phyloP scores from a whole-genome alignment of 2,797 vertebrate genomes.

The Crenuchus spilurus region DNA sequence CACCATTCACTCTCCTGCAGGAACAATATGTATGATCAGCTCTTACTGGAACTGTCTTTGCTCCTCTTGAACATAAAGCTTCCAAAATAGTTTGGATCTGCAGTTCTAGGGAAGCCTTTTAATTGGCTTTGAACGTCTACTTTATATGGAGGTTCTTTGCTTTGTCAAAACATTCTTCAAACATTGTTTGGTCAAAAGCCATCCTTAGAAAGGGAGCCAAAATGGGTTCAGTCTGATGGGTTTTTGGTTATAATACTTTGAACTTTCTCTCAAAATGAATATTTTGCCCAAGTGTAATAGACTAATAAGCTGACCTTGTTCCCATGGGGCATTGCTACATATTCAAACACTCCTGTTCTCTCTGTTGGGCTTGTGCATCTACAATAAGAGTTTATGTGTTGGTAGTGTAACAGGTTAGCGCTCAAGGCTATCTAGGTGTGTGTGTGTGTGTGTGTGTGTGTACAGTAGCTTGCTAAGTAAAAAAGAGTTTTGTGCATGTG shows the following conservation, averaged over 20 bases:
- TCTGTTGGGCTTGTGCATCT: constrained; percentile 3
- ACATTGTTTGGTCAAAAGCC: too few species aligned
- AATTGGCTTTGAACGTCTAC: too few species aligned
- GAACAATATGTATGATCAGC: constrained; percentile 48
- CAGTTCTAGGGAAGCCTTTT: too few species aligned
- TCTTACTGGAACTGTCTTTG: background rate
- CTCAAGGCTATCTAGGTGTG: background rate
- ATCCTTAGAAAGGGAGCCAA: too few species aligned
- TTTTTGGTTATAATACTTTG: background rate
- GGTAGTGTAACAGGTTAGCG: constrained; percentile 14
- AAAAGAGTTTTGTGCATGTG: constrained; percentile 63
- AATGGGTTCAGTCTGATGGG: too few species aligned
- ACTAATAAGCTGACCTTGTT: background rate
- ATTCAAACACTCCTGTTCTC: background rate
- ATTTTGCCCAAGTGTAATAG: constrained; percentile 3
- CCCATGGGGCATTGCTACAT: constrained; percentile 2
- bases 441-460: constrained; percentile 9
- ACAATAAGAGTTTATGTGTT: background rate
- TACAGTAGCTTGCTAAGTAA: constrained; percentile 34
- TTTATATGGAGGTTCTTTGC: too few species aligned
- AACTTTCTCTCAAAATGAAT: constrained; percentile 20
- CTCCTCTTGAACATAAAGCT: too few species aligned
- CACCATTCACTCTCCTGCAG: constrained; percentile 42
- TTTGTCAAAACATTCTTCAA: too few species aligned
- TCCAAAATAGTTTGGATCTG: too few species aligned